Evolutionary conservation across 2,888 invertebrate genomes (phyloP).

Genomic region (Merodon equestris): DNA sequence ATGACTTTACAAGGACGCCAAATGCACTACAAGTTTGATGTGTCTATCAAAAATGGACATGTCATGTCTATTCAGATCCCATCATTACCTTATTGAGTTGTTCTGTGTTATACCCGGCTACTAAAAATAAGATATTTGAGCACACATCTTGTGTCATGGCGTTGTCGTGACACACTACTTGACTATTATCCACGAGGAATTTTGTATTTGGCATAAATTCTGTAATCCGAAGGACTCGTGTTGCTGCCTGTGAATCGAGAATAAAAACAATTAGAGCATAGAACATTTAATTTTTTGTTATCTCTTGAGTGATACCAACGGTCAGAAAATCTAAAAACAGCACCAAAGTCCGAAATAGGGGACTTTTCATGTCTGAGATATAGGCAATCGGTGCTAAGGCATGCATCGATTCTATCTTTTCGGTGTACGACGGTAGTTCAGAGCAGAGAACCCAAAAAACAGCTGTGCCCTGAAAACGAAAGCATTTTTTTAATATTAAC

Average conservation of each 20-base stretch:
- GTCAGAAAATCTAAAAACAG: slow-evolving; percentile 77
- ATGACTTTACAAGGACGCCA: no score
- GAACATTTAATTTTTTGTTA: background rate
- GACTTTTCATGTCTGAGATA: slow-evolving; percentile 79
- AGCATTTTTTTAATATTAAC: background rate
- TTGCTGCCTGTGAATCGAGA: slow-evolving; percentile 73
- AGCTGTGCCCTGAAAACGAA: slow-evolving; percentile 80
- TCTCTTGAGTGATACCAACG: slow-evolving; percentile 70
- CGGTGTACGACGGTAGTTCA: slow-evolving; percentile 80
- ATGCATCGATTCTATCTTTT: slow-evolving; percentile 80
- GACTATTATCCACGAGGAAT: slow-evolving; percentile 77
- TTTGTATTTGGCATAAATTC: slow-evolving; percentile 78
- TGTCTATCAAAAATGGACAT: no score
- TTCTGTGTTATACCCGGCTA: slow-evolving; percentile 81
- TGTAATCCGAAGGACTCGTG: slow-evolving; percentile 77
- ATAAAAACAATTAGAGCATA: background rate
- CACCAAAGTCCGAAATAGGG: slow-evolving; percentile 77
- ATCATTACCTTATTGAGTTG: slow-evolving; percentile 81
- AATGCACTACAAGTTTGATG: no score
- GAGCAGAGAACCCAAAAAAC: slow-evolving; percentile 81
- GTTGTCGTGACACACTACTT: slow-evolving; percentile 80
- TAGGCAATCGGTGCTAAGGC: slow-evolving; percentile 82
- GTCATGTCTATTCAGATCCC: no score
- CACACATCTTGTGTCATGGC: slow-evolving; percentile 81
- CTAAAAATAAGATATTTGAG: slow-evolving; percentile 81